phyloP scores from a whole-genome alignment of 2,797 vertebrate species.

The Geotrypetes seraphini region DNA sequence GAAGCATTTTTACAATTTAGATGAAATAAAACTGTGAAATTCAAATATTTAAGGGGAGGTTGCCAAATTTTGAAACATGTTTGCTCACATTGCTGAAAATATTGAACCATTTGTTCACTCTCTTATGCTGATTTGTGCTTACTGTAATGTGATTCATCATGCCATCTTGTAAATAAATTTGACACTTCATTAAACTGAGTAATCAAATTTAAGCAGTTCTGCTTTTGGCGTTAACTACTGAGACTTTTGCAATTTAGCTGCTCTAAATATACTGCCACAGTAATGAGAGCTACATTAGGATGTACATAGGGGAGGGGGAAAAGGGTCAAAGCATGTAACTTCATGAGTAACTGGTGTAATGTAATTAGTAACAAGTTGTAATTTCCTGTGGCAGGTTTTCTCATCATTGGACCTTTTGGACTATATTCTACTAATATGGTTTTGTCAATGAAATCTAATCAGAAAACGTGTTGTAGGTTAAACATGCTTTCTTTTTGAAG shows the following conservation, averaged over 20 bases:
- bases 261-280: slow-evolving; percentile 32
- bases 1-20: too few relatives aligned
- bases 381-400: slow-evolving; percentile 17
- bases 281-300: slow-evolving; percentile 13
- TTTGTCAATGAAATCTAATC: slow-evolving; percentile 1
- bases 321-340: slow-evolving; percentile 22
- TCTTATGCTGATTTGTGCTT: slow-evolving; percentile 47
- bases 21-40: too few relatives aligned
- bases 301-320: slow-evolving; percentile 2
- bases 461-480: too few relatives aligned
- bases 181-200: slow-evolving; percentile 64
- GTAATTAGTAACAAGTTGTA: slow-evolving; percentile 17
- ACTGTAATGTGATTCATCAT: slow-evolving; percentile 46
- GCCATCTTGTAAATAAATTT: slow-evolving; percentile 56
- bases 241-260: slow-evolving; percentile 30
- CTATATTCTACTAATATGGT: neutral
- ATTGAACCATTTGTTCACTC: slow-evolving; percentile 46
- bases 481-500: too few relatives aligned
- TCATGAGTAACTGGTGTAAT: neutral
- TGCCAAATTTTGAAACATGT: too few relatives aligned
- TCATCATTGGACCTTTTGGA: slow-evolving; percentile 5
- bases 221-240: slow-evolving; percentile 43
- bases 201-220: slow-evolving; percentile 53
- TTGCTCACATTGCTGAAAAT: too few relatives aligned
- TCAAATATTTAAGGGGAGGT: too few relatives aligned